phyloP scores from a whole-genome alignment of 2,113 vertebrate genomes.

The Pionites leucogaster region DNA sequence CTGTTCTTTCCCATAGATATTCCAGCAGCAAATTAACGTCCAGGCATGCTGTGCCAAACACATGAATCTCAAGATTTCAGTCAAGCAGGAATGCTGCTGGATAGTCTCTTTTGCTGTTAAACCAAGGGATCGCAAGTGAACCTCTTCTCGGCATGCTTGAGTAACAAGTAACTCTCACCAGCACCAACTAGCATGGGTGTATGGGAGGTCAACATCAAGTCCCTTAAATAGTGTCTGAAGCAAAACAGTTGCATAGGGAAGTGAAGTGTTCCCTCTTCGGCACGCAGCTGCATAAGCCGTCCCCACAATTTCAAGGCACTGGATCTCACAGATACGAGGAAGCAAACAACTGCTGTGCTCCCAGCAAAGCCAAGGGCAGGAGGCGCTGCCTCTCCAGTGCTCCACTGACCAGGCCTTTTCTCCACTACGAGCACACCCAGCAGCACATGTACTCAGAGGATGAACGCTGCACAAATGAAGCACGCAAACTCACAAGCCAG shows the following conservation, averaged over 20 bases:
- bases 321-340: not conserved
- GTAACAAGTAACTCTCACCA: not conserved
- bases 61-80: not conserved
- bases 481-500: not conserved
- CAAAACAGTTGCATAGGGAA: not conserved
- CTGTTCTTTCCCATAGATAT: slow-evolving; percentile 24
- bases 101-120: not conserved
- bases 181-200: not conserved
- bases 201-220: not conserved
- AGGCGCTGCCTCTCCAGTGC: not conserved
- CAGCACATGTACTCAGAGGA: rapidly evolving
- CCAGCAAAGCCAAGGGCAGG: not conserved
- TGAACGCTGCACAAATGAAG: not conserved
- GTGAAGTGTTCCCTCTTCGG: not conserved
- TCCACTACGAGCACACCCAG: rapidly evolving
- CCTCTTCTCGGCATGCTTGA: not conserved
- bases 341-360: not conserved
- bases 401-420: not conserved
- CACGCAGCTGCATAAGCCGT: rapidly evolving
- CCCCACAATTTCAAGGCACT: rapidly evolving
- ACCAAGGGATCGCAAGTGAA: not conserved
- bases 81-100: not conserved
- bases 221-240: not conserved
- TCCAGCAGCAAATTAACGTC: slow-evolving; percentile 43
- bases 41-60: not conserved